Base-by-base conservation (phyloP, 2,888 invertebrate genomes). In the Philonicus albiceps region DNA sequence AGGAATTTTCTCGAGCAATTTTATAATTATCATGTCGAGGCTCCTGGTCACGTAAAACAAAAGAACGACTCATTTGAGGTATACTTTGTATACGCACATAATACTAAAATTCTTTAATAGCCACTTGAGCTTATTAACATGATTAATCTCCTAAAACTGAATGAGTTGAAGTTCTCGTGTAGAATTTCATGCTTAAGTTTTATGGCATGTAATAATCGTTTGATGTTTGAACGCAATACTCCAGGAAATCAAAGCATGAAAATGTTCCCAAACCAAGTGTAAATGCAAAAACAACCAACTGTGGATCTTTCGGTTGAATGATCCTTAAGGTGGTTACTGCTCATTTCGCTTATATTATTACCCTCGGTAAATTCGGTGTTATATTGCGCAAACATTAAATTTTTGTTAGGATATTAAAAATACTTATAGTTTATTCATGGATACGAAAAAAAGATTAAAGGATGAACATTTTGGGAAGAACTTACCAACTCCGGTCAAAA, bases 401-500 rank as follows among this genome's bases (percentile, higher is more conserved):
- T 64, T 22, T 64, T 22, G 11, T 3, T 27, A 11, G 27, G 27
- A 11, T 64, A 64, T 64, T 64, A 64, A 64, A 64, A 64, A 64
- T 27, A n/a, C n/a, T n/a, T n/a, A 64, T 19, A 64, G 64, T 27
- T 64, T 11, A 64, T 64, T 6, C 13, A 3, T 6, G 22, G 64
- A 13, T 11, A 6, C 11, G 22, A 3, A 11, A 64, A 27, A 64
- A 19, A n/a, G 2, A 0, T 64, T 27, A 64, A 19, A 64, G 22
- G 11, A 43, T 43, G 11, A 22, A 22, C n/a, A 64, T 64, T 27
- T 64, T 11, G 1, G 49, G 22, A 27, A 27, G 3, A 64, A 64
- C 92, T 92, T 91, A 92, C 92, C 92, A 89, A 92, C 92, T 90
- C 91, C 92, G 89, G 91, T 91, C 89, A 92, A 89, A 85, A 92